Percentiles rank a stretch among this genome's conserved stretches.
Evolutionary conservation across 2,113 vertebrate species (phyloP).

Genomic region (Sitta europaea): DNA sequence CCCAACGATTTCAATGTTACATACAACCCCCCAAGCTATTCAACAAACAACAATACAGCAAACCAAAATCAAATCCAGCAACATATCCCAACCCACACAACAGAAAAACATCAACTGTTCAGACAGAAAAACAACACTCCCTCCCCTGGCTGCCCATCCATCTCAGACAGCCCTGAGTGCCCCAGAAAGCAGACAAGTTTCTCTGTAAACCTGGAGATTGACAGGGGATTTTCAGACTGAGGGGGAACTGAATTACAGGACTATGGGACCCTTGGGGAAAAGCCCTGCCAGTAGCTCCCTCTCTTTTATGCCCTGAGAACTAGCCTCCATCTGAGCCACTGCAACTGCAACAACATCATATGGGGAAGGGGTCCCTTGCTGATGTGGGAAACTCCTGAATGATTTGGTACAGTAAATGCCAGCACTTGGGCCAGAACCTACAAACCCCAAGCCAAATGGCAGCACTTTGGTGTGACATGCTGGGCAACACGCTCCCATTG

Average conservation of each 20-base stretch:
- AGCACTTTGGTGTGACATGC: background rate
- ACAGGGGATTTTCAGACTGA: background rate
- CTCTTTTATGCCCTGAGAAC: background rate
- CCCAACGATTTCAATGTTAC: background rate
- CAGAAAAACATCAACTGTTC: slow-evolving; percentile 11
- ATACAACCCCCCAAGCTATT: background rate
- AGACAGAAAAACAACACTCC: slow-evolving; percentile 14
- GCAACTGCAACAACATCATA: background rate
- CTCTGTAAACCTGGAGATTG: background rate
- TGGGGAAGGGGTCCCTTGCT: background rate
- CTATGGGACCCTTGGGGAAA: background rate
- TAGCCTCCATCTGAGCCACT: background rate
- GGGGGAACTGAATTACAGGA: background rate
- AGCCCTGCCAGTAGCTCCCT: background rate
- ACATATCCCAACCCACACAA: slow-evolving; percentile 36
- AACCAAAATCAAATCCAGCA: slow-evolving; percentile 36
- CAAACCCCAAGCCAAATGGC: background rate
- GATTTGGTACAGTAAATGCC: background rate
- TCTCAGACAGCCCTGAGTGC: background rate
- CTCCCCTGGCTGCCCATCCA: background rate
- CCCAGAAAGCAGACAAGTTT: background rate
- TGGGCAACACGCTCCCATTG: accelerated
- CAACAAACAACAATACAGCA: slow-evolving; percentile 22
- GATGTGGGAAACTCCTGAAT: background rate
- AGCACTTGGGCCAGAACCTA: background rate